Percentiles rank a stretch among this genome's conserved stretches.
Conservation (phyloP, 2,797 vertebrate species). For the Sparidentex hasta region DNA sequence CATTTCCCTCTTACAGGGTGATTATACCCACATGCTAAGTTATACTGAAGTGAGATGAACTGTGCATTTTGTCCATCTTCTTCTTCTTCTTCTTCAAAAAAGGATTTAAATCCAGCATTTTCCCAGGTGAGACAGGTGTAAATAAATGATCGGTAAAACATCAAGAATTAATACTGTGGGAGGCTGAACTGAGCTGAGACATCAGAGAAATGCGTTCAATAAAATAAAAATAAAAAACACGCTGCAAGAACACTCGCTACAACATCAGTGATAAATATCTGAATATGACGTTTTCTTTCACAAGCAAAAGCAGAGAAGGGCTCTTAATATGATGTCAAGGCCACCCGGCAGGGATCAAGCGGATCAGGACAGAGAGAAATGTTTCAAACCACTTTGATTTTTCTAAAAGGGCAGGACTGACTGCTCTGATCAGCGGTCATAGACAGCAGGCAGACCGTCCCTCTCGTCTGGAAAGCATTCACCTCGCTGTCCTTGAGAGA, state of each 20-base stretch:
- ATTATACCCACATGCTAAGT: neutral
- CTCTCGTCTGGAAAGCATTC: neutral
- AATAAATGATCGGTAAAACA: slow-evolving; percentile 1
- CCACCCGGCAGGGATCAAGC: neutral
- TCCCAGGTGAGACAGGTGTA: neutral
- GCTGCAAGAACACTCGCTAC: neutral
- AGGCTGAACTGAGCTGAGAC: neutral
- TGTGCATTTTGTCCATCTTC: neutral
- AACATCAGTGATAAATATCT: neutral
- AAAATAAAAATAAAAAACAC: slow-evolving; percentile 1
- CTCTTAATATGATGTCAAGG: neutral
- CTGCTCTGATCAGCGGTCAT: neutral
- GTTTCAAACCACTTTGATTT: neutral
- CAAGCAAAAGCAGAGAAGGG: neutral
- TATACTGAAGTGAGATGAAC: neutral
- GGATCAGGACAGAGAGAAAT: neutral
- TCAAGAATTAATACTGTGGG: neutral
- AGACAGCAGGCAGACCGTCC: neutral
- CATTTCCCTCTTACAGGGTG: neutral
- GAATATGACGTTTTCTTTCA: neutral
- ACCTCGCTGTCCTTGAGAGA: neutral
- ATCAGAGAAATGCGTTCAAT: neutral
- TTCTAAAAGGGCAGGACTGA: neutral
- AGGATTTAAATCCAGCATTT: slow-evolving; percentile 1
- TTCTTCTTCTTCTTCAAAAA: neutral